phyloP scores from a whole-genome alignment of 2,888 invertebrate species.

The Amiota communis region DNA sequence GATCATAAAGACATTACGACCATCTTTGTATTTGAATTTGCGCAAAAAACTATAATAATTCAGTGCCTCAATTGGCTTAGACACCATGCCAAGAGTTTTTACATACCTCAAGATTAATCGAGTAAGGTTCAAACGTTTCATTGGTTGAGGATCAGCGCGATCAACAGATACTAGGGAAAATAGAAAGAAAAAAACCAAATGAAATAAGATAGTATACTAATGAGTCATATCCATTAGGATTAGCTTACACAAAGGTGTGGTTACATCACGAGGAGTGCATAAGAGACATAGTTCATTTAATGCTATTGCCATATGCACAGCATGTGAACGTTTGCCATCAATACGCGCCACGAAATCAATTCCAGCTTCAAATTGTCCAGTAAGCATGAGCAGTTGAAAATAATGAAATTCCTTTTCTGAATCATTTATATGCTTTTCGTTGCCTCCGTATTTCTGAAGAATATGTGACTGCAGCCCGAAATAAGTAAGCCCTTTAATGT shows the following conservation, averaged over 20 bases:
- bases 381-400: too few species aligned
- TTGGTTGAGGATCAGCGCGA: slow-evolving; percentile 79
- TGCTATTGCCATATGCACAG: slow-evolving; percentile 94
- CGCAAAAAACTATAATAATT: slow-evolving; percentile 85
- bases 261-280: slow-evolving; percentile 82
- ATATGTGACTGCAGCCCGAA: slow-evolving; percentile 88
- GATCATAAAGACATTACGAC: slow-evolving; percentile 88
- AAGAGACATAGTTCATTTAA: slow-evolving; percentile 89
- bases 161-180: slow-evolving; percentile 80
- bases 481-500: slow-evolving; percentile 81
- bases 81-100: slow-evolving; percentile 88
- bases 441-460: slow-evolving; percentile 88
- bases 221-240: slow-evolving; percentile 1
- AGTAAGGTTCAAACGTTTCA: slow-evolving; percentile 89
- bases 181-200: not conserved
- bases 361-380: too few species aligned
- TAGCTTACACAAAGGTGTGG: slow-evolving; percentile 83
- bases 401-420: too few species aligned
- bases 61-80: slow-evolving; percentile 89
- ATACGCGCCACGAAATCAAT: slow-evolving; percentile 90
- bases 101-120: slow-evolving; percentile 91
- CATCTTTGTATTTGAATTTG: slow-evolving; percentile 83
- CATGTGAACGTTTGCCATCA: slow-evolving; percentile 84
- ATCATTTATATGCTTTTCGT: too few species aligned
- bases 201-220: too few species aligned